Percentiles rank a stretch among this genome's conserved stretches.
Conservation (phyloP, 1,140 invertebrate genomes). For the Odontomachus brunneus region DNA sequence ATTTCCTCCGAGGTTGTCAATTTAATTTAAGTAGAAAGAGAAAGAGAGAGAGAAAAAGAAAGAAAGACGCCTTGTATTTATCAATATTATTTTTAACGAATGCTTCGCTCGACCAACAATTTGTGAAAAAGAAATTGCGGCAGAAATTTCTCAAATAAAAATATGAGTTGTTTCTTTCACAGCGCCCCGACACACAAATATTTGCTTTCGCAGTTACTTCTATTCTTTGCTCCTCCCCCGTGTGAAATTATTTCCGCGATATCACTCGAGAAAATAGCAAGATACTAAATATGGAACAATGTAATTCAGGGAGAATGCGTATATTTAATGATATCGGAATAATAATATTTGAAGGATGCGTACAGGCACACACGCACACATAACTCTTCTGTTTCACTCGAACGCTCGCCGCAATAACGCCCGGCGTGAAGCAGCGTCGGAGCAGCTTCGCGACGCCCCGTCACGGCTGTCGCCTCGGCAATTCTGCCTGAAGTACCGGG, state of each 20-base stretch:
- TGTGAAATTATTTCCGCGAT: no score
- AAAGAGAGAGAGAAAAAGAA: no score
- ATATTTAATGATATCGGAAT: background rate
- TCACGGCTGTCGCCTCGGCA: background rate
- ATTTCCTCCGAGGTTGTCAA: background rate
- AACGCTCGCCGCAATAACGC: background rate
- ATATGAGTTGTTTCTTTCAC: no score
- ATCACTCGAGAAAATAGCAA: background rate
- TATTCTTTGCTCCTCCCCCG: no score
- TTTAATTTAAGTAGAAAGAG: background rate
- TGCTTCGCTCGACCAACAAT: no score
- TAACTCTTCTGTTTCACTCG: background rate
- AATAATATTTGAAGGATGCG: slow-evolving; percentile 1
- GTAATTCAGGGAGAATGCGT: background rate
- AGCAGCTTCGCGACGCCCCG: background rate
- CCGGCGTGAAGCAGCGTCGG: background rate
- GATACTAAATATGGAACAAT: background rate
- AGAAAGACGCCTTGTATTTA: no score
- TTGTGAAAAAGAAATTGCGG: no score
- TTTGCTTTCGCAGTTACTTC: no score
- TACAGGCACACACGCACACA: no score
- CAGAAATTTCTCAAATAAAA: no score
- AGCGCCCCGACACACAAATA: no score
- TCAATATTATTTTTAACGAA: background rate
- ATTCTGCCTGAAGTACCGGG: slow-evolving; percentile 1